phyloP scores from a whole-genome alignment of 2,113 vertebrate genomes.

The Chlamydotis undulata region DNA sequence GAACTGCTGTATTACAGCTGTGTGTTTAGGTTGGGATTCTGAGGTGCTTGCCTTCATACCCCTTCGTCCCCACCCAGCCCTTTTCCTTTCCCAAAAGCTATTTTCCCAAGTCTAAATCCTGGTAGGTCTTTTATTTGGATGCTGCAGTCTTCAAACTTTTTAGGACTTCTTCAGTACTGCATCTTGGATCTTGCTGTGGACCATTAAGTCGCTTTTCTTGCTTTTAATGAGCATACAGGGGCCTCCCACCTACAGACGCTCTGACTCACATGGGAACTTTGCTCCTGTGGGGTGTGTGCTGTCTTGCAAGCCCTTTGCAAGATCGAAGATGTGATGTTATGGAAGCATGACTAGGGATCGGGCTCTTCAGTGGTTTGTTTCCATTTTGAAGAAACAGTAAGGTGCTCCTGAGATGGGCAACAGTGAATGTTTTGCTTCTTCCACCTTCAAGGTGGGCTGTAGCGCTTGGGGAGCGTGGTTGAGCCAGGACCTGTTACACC shows the following conservation, averaged over 20 bases:
- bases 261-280: neutral
- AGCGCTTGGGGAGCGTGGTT: neutral
- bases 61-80: neutral
- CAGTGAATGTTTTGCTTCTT: neutral
- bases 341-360: neutral
- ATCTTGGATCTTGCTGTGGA: neutral
- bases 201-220: neutral
- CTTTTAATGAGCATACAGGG: neutral
- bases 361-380: neutral
- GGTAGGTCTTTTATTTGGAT: neutral
- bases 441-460: neutral
- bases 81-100: neutral
- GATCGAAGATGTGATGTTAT: neutral
- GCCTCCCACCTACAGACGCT: neutral
- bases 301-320: neutral
- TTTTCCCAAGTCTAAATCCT: neutral
- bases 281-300: neutral
- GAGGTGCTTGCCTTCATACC: accelerated
- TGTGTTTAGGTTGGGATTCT: neutral
- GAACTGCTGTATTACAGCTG: neutral
- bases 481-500: neutral
- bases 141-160: neutral
- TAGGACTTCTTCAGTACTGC: neutral
- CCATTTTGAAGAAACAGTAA: neutral
- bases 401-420: neutral